These are phyloP conservation scores for Calonectris borealis DNA, from an alignment of 2,113 vertebrate genomes.

Conservation along the genomic window DNA sequence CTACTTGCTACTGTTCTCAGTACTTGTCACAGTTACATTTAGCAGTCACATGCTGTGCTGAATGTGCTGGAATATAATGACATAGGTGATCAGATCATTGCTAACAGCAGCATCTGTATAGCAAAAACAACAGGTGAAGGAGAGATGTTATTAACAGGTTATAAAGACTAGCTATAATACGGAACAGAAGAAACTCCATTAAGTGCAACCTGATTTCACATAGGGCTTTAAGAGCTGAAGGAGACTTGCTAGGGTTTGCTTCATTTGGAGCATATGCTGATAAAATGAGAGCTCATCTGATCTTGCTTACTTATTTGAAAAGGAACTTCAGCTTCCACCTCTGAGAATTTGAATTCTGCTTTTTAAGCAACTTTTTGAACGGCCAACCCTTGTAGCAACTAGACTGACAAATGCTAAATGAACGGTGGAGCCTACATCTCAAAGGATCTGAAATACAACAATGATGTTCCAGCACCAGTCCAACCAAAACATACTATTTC, in stretches of 20 bases:
- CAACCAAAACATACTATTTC: neutral
- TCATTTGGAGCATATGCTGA: neutral
- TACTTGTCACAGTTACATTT: conserved; percentile 5
- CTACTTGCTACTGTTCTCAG: conserved; percentile 1
- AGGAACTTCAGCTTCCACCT: neutral
- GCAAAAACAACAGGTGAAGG: conserved; percentile 7
- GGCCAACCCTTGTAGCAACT: neutral
- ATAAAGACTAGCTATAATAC: neutral
- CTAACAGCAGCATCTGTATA: conserved; percentile 28
- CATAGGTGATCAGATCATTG: neutral
- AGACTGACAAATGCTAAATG: neutral
- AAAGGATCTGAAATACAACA: neutral
- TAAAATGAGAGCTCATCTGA: neutral
- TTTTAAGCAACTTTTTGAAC: neutral
- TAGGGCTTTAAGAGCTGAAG: neutral
- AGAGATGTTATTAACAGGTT: neutral
- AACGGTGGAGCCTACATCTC: neutral
- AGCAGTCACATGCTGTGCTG: conserved; percentile 1
- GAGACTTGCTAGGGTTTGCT: neutral
- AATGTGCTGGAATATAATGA: conserved; percentile 10
- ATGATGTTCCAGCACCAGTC: neutral
- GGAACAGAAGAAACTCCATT: neutral
- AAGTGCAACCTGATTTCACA: neutral
- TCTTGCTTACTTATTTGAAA: neutral
- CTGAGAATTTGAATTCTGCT: neutral